These are phyloP conservation scores for Neodiprion fabricii DNA, from an alignment of 1,140 invertebrate genomes.

Conservation along the genomic window DNA sequence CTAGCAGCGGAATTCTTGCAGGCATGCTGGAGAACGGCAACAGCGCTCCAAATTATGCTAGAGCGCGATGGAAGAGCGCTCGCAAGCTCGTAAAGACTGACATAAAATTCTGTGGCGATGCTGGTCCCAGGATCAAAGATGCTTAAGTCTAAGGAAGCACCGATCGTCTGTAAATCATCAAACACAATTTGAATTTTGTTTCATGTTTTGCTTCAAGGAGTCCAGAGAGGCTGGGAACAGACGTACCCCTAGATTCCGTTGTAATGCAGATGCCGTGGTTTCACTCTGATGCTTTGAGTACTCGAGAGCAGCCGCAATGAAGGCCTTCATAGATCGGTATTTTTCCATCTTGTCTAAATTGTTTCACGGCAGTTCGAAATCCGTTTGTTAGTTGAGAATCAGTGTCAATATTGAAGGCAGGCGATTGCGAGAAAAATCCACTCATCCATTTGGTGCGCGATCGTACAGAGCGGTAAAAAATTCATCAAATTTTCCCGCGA, in stretches of 20 bases:
- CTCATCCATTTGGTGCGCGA: no score
- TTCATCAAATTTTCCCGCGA: no score
- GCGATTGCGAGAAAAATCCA: no score
- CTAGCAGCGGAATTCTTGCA: slow-evolving; percentile 66
- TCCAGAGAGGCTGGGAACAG: not conserved
- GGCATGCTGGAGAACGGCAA: slow-evolving; percentile 68
- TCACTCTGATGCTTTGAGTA: slow-evolving; percentile 58
- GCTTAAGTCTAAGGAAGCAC: slow-evolving; percentile 57
- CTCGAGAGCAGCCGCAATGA: slow-evolving; percentile 53
- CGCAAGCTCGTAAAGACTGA: slow-evolving; percentile 61
- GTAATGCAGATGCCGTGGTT: slow-evolving; percentile 51
- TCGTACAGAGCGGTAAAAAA: no score
- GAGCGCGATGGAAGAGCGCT: slow-evolving; percentile 45
- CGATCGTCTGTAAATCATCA: slow-evolving; percentile 53
- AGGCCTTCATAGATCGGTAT: slow-evolving; percentile 54
- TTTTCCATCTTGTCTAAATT: slow-evolving; percentile 43
- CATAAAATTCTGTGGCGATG: slow-evolving; percentile 62
- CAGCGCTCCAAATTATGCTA: slow-evolving; percentile 63
- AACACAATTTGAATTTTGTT: slow-evolving; percentile 8
- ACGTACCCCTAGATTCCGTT: slow-evolving; percentile 60
- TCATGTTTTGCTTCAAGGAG: not conserved
- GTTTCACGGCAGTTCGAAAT: slow-evolving; percentile 4
- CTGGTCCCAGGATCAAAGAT: slow-evolving; percentile 63
- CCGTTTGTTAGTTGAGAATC: no score
- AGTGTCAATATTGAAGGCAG: no score